Evolutionary conservation across 2,113 vertebrate species (phyloP).

Genomic region (Kryptolebias marmoratus): DNA sequence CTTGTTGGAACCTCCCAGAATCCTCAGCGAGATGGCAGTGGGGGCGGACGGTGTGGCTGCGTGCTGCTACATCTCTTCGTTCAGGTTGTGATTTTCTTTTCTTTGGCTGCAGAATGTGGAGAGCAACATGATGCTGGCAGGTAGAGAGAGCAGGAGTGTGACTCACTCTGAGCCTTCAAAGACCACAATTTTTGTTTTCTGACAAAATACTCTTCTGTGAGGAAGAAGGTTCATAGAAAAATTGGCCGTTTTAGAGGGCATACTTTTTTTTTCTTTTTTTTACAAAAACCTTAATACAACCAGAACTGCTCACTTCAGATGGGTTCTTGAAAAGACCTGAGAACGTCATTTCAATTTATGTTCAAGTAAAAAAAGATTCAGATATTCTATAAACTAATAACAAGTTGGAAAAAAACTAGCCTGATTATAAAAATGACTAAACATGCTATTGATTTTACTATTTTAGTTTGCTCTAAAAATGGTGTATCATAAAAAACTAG

Average conservation of each 20-base stretch:
- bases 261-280: neutral
- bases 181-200: neutral
- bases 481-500: too few species aligned
- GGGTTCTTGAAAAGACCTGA: neutral
- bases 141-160: conserved; percentile 18
- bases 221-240: conserved; percentile 22
- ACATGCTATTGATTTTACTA: too few species aligned
- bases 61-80: conserved; percentile 46
- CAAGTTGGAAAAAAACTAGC: too few species aligned
- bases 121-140: conserved; percentile 12
- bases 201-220: conserved; percentile 11
- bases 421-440: too few species aligned
- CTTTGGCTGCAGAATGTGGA: neutral
- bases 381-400: too few species aligned
- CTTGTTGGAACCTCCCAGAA: conserved; percentile 32
- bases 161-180: conserved; percentile 19
- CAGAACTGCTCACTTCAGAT: neutral
- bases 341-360: neutral
- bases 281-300: neutral
- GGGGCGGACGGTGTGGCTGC: conserved; percentile 45
- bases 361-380: neutral
- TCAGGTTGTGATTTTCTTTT: conserved; percentile 26
- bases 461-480: too few species aligned
- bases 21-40: conserved; percentile 35
- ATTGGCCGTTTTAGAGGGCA: neutral